Base-by-base conservation (phyloP, 2,113 vertebrate genomes). In the Trematomus loennbergii region DNA sequence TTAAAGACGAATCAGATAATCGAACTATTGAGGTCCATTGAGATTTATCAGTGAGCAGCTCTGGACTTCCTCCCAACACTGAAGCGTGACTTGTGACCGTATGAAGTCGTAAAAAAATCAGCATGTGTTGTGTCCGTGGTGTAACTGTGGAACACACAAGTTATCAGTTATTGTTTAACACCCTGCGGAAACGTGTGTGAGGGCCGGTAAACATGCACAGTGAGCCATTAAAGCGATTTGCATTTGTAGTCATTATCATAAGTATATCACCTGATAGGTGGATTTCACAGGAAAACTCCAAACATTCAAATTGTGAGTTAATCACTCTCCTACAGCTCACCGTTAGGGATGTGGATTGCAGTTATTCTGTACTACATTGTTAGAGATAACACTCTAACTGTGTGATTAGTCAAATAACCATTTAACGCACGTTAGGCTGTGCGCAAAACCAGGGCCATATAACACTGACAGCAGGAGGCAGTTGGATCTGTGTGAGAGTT, bases 291-390 rank as follows among this genome's bases (percentile, higher is more conserved):
- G 83, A 91, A 86, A 57, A 29, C 18, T 48, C 17, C 64, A 62
- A 78, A 85, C 75, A 85, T 77, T 76, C 74, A 85, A 84, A 90
- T 80, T 8, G 36, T 83, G 90, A 90, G 75, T 67, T 79, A 66
- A 88, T 89, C 81, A 79, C 71, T 33, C 59, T 22, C 7, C 29
- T 20, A 68, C 52, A 66, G 78, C 8, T 9, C 46, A 18, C 1
- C n/a, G 45, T 22, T 29, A 5, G 17, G 52, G 52, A 17, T 57
- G 62, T 48, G 57, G 43, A 33, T 61, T 76, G 43, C 70, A 67
- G 74, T 43, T 69, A 4, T 52, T 46, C 2, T 50, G 16, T 22
- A 48, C 10, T 71, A 45, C 13, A 0, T 22, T 12, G 50, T 61
- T 40, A 12, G 8, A 75, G 86, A 87, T 89, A 83, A 83, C 9